phyloP scores from a whole-genome alignment of 1,140 invertebrate species.

The Atta cephalotes region DNA sequence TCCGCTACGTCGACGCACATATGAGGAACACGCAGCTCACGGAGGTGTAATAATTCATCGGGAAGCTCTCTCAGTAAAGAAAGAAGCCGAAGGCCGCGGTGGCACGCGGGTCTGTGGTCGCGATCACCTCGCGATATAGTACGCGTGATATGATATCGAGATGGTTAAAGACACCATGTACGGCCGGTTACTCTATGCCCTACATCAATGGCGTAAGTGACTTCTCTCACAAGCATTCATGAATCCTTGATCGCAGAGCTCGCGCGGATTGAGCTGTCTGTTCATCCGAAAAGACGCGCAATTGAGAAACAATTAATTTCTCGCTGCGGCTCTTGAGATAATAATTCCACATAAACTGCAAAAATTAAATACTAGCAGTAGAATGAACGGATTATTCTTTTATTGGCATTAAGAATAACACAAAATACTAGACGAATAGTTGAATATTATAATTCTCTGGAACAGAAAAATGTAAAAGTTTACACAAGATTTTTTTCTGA shows the following conservation, averaged over 20 bases:
- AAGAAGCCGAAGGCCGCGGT: constrained; percentile 70
- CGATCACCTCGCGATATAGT: constrained; percentile 71
- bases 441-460: not conserved
- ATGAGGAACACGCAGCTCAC: not conserved
- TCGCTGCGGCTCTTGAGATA: not conserved
- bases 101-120: constrained; percentile 69
- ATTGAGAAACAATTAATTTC: constrained; percentile 20
- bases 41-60: constrained; percentile 70
- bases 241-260: not conserved
- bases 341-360: not conserved
- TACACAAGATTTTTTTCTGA: not conserved
- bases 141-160: constrained; percentile 73
- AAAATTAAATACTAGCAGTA: not conserved
- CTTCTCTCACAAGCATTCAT: not conserved
- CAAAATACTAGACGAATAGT: not conserved
- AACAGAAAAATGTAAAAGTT: not conserved
- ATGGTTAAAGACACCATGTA: constrained; percentile 72
- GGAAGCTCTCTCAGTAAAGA: constrained; percentile 63
- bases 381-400: not conserved
- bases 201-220: constrained; percentile 47
- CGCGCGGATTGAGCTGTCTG: not conserved
- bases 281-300: not conserved
- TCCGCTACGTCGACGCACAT: constrained; percentile 23
- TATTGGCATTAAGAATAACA: too few species aligned
- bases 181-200: constrained; percentile 64